Conservation (phyloP, 2,888 invertebrate genomes). For the Ophion ellenae region DNA sequence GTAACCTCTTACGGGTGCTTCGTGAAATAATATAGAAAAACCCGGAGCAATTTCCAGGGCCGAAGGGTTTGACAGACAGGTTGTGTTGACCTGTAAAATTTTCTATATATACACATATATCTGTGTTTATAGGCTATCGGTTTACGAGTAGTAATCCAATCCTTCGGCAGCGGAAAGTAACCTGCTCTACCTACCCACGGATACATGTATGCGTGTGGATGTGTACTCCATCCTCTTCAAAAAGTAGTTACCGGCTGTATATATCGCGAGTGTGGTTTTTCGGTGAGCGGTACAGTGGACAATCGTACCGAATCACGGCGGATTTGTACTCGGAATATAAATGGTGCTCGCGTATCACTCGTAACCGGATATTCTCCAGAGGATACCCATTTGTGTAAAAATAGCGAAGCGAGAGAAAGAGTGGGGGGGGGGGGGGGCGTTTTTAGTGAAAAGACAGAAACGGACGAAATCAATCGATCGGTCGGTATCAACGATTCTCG, state of each 20-base stretch:
- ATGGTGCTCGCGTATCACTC: background rate
- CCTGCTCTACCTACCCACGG: background rate
- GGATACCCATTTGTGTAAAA: background rate
- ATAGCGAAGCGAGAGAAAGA: background rate
- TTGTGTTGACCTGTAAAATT: background rate
- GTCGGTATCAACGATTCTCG: no score
- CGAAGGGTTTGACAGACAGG: background rate
- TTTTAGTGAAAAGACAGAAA: no score
- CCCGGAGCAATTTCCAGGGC: background rate
- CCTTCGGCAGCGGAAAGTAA: constrained; percentile 27
- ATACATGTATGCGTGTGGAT: background rate
- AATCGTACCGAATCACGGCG: constrained; percentile 19
- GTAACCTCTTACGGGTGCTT: no score
- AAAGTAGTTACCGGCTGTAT: constrained; percentile 48
- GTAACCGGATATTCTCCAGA: background rate
- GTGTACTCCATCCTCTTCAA: constrained; percentile 9
- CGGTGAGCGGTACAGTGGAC: background rate
- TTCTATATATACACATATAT: constrained; percentile 8
- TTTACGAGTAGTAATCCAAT: constrained; percentile 49
- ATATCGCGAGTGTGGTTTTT: constrained; percentile 5
- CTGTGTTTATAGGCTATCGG: constrained; percentile 8
- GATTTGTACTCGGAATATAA: constrained; percentile 15
- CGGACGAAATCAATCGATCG: no score
- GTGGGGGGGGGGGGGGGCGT: no score
- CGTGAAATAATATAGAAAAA: background rate